These are phyloP conservation scores for Zootermopsis nevadensis DNA, from an alignment of 2,888 invertebrate genomes.

Conservation along the genomic window DNA sequence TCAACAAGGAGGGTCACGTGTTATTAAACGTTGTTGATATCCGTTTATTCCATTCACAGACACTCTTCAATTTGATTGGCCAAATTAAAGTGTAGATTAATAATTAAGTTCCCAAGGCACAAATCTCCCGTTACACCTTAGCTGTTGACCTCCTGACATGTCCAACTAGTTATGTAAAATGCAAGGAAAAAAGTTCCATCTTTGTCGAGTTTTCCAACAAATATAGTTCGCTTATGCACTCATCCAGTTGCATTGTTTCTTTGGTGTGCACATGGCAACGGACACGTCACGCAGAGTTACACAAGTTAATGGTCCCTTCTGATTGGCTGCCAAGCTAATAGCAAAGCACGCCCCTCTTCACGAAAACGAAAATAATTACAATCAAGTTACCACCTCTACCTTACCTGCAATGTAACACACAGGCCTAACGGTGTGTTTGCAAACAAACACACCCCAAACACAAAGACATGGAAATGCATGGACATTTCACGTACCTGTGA, in stretches of 20 bases:
- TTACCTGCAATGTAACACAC: background rate
- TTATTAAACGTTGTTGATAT: too few relatives aligned
- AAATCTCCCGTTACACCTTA: too few relatives aligned
- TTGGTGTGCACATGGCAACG: constrained; percentile 19
- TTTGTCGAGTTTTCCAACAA: background rate
- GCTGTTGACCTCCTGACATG: background rate
- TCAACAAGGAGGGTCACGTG: too few relatives aligned
- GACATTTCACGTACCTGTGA: too few relatives aligned
- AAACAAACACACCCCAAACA: too few relatives aligned
- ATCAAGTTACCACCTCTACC: background rate
- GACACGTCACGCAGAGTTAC: constrained; percentile 29
- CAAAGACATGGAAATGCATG: too few relatives aligned
- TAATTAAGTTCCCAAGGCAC: too few relatives aligned
- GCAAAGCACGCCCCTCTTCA: constrained; percentile 34
- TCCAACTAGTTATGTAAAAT: background rate
- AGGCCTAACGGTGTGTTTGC: too few relatives aligned
- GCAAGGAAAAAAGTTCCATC: background rate
- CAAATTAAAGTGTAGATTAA: too few relatives aligned
- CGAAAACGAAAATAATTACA: constrained; percentile 29
- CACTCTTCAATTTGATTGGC: too few relatives aligned
- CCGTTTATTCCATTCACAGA: too few relatives aligned
- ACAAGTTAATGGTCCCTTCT: constrained; percentile 12
- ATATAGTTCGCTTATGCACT: background rate
- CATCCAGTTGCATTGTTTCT: background rate
- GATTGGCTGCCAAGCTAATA: constrained; percentile 30